Base-by-base conservation (phyloP, 2,888 invertebrate species). In the Plemyria rubiginata region DNA sequence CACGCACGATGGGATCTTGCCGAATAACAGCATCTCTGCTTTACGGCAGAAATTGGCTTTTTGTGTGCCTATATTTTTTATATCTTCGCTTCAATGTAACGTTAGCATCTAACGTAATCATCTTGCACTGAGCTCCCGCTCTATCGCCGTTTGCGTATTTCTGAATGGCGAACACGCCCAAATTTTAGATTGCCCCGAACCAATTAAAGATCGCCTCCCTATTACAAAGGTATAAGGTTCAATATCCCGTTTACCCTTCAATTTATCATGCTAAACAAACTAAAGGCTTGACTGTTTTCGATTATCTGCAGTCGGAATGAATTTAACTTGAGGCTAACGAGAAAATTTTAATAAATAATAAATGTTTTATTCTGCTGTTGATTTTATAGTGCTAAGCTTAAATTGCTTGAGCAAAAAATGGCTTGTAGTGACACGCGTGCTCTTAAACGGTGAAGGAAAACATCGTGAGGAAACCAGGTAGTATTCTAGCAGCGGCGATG, bases 161-260 rank as follows among this genome's bases (percentile, higher is more conserved):
- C 85, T 86, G 78, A 72, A 69, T 71, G 65, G 71, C 72, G 62
- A 78, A 59, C 77, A 55, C 83, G 87, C 87, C 90, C 90, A 87
- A 85, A 86, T 87, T 82, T 85, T 81, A 84, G 86, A 88, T 89
- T 87, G 85, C 62, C 7, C 68, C 69, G 62, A 60, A 45, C 72
- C 77, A 70, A 74, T 70, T 75, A 68, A 65, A 65, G 66, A 67
- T 69, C 60, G 56, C 55, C 40, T 57, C 55, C 68, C 68, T 80
- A 80, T 69, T 22, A 8, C 71, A 13, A 66, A 3, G 0, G 0
- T 0, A 45, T 77, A 82, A 68, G 62, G 80, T 71, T 9, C n/a
- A 75, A 60, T 73, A 70, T 81, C 16, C 62, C 54, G 29, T 22
- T 64, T 2, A 60, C 8, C 28, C 28, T 0, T 12, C 15, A 48